phyloP scores from a whole-genome alignment of 2,797 vertebrate genomes.

The Sphaeramia orbicularis region DNA sequence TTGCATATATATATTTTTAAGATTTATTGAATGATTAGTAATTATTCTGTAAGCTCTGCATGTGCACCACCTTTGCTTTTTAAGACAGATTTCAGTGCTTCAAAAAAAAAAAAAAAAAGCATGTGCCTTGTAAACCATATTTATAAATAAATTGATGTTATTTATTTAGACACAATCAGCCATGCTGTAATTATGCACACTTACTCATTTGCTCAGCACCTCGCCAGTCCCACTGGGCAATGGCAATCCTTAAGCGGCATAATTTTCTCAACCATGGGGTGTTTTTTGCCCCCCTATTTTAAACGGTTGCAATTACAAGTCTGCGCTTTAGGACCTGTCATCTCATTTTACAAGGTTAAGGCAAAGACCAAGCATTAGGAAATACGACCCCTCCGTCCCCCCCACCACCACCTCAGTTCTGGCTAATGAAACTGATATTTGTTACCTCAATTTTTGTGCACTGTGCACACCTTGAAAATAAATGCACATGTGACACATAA shows the following conservation, averaged over 20 bases:
- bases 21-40: slow-evolving; percentile 28
- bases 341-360: slow-evolving; percentile 84
- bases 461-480: slow-evolving; percentile 69
- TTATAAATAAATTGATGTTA: slow-evolving; percentile 79
- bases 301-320: slow-evolving; percentile 83
- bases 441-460: slow-evolving; percentile 48
- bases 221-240: slow-evolving; percentile 74
- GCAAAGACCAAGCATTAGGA: slow-evolving; percentile 79
- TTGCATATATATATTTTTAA: slow-evolving; percentile 10
- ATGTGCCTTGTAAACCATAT: slow-evolving; percentile 54
- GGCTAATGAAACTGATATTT: slow-evolving; percentile 69
- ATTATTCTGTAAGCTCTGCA: slow-evolving; percentile 32
- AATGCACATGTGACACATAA: slow-evolving; percentile 63
- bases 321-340: slow-evolving; percentile 82
- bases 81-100: slow-evolving; percentile 34
- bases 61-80: slow-evolving; percentile 44
- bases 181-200: slow-evolving; percentile 80
- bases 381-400: slow-evolving; percentile 64
- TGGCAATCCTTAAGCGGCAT: slow-evolving; percentile 74
- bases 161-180: slow-evolving; percentile 79
- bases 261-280: slow-evolving; percentile 72
- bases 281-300: slow-evolving; percentile 68
- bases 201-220: slow-evolving; percentile 78
- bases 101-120: slow-evolving; percentile 28
- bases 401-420: slow-evolving; percentile 47